Evolutionary conservation across 1,140 invertebrate species (phyloP).

Genomic region (Acromyrmex echinatior): DNA sequence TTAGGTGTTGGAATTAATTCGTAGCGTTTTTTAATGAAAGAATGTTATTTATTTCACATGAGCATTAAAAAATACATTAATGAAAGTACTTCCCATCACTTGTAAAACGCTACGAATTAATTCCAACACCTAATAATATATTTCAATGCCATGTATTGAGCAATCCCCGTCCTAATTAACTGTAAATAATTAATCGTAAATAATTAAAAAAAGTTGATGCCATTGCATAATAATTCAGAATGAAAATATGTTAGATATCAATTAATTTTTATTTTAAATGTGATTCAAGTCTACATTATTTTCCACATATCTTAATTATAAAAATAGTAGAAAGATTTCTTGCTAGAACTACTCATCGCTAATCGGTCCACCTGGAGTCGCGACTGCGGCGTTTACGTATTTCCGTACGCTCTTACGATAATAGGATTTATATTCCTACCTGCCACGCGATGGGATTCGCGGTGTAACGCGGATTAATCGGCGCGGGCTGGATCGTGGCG

Average conservation of each 20-base stretch:
- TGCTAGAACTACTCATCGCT: conserved; percentile 13
- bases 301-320: not conserved
- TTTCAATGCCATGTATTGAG: not conserved
- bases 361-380: conserved; percentile 46
- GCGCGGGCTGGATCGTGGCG: conserved; percentile 68
- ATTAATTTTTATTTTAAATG: not conserved
- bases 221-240: not conserved
- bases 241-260: not conserved
- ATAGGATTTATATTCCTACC: conserved; percentile 73
- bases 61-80: no score
- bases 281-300: not conserved
- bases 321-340: conserved; percentile 30
- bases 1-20: no score
- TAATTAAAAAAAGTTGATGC: not conserved
- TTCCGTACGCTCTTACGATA: conserved; percentile 63
- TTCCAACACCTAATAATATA: no score
- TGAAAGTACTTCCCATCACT: no score
- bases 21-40: no score
- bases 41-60: no score
- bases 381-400: conserved; percentile 49
- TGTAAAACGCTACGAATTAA: no score
- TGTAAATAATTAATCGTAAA: not conserved
- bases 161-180: not conserved
- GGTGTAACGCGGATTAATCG: conserved; percentile 76
- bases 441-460: conserved; percentile 74